These are phyloP conservation scores for Cliona cf. orientalis DNA, from an alignment of 37 sponge, comb jelly and placozoan species.

Conservation along the genomic window DNA sequence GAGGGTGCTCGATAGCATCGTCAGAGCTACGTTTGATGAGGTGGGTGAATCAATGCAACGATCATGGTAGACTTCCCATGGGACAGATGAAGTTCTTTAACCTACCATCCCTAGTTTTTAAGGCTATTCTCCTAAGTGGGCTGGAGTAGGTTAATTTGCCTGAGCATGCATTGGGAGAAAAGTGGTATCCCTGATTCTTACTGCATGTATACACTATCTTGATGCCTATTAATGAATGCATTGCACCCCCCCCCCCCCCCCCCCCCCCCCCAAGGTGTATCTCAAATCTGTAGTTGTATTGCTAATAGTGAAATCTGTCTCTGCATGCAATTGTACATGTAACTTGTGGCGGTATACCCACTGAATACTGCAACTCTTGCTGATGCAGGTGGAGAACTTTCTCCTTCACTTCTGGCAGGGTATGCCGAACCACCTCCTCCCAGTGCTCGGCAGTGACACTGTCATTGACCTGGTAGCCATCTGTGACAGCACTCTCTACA, in stretches of 20 bases:
- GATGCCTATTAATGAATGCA: too few species aligned
- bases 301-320: neutral
- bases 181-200: too few species aligned
- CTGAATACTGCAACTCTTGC: neutral
- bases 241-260: too few species aligned
- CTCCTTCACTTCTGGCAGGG: constrained; percentile 94
- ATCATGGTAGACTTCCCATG: neutral
- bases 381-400: constrained; percentile 84
- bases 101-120: too few species aligned
- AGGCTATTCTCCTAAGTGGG: too few species aligned
- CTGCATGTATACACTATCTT: too few species aligned
- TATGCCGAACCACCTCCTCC: constrained; percentile 83
- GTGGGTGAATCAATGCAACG: too few species aligned
- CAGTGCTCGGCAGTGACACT: constrained; percentile 52
- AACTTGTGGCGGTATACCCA: neutral
- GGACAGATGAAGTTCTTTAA: too few species aligned
- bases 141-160: too few species aligned
- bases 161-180: too few species aligned
- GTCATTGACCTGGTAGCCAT: constrained; percentile 83
- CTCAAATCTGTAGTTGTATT: neutral
- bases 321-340: neutral
- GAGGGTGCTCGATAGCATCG: constrained; percentile 78
- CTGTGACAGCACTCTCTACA: constrained; percentile 78
- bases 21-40: constrained; percentile 85
- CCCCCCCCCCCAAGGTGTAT: too few species aligned